A percentile compares a stretch with the other conserved stretches of the same genome.
These are phyloP conservation scores for Caenorhabditis virilis DNA, from an alignment of 2,888 invertebrate genomes.

Conservation along the genomic window DNA sequence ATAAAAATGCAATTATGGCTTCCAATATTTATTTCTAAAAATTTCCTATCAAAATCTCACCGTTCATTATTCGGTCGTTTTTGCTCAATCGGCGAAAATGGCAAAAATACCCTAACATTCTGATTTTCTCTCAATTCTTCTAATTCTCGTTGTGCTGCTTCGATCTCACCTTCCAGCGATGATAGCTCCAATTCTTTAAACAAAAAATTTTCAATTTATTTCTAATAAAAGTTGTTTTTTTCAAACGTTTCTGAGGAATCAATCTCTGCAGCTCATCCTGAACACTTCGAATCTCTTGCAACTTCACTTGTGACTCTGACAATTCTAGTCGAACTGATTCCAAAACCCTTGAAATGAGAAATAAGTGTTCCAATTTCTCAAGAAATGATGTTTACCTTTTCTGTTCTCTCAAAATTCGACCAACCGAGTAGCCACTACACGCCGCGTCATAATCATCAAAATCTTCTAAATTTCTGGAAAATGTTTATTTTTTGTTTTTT, in stretches of 20 bases:
- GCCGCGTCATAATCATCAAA: conserved; percentile 88
- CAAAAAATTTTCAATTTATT: no score
- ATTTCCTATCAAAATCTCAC: conserved; percentile 3
- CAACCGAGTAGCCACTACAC: conserved; percentile 41
- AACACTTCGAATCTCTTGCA: conserved; percentile 48
- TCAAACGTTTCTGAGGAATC: conserved; percentile 60
- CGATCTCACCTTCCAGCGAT: conserved; percentile 52
- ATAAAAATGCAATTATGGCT: background rate
- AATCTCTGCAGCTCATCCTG: conserved; percentile 50
- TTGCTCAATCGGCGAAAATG: conserved; percentile 20
- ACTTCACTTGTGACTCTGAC: conserved; percentile 40
- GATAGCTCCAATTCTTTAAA: conserved; percentile 57
- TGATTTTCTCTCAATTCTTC: conserved; percentile 42
- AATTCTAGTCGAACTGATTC: conserved; percentile 51
- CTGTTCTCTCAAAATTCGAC: conserved; percentile 32
- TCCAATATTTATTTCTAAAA: conserved; percentile 5
- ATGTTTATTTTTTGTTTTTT: conserved; percentile 1
- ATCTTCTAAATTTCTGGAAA: conserved; percentile 8
- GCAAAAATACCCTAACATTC: conserved; percentile 61
- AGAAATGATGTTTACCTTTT: conserved; percentile 13
- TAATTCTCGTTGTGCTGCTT: conserved; percentile 41
- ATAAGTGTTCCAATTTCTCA: background rate
- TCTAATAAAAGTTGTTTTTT: no score
- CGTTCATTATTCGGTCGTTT: background rate
- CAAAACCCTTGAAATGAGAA: conserved; percentile 38